Conservation (phyloP, 2,888 invertebrate species). For the Stomorhina lunata region DNA sequence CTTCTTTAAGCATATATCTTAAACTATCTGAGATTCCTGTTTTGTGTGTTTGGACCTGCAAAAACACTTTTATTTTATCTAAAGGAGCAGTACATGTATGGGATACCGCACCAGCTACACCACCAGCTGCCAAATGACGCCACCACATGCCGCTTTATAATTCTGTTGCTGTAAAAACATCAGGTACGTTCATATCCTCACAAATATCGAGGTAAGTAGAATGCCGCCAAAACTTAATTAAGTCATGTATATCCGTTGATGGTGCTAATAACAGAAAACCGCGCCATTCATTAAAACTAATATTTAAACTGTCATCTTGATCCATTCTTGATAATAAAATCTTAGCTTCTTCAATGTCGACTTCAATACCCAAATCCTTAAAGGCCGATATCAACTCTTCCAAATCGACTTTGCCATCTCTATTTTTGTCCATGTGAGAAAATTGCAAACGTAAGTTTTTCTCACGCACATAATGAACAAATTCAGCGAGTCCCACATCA, state of each 20-base stretch:
- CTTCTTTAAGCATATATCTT: constrained; percentile 93
- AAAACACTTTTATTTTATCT: constrained; percentile 97
- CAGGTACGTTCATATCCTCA: constrained; percentile 98
- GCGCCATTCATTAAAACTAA: constrained; percentile 98
- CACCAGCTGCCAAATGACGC: constrained; percentile 98
- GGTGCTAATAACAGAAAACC: constrained; percentile 97
- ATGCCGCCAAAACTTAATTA: constrained; percentile 98
- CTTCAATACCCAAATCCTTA: constrained; percentile 92
- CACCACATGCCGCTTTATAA: constrained; percentile 99
- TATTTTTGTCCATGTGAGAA: constrained; percentile 95
- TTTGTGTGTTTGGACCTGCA: constrained; percentile 95
- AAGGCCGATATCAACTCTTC: constrained; percentile 97
- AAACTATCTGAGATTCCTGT: constrained; percentile 90
- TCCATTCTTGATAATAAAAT: constrained; percentile 97
- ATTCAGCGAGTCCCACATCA: constrained; percentile 94
- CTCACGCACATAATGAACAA: constrained; percentile 96
- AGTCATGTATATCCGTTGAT: constrained; percentile 92
- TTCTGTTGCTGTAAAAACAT: constrained; percentile 98
- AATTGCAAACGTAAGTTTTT: constrained; percentile 96
- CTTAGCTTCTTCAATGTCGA: constrained; percentile 91
- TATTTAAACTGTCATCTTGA: constrained; percentile 95
- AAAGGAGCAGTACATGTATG: constrained; percentile 98
- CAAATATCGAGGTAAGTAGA: constrained; percentile 97
- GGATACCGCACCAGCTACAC: constrained; percentile 97
- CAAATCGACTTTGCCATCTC: constrained; percentile 97